Conservation (phyloP, 2,113 vertebrate genomes). For the Pampusana beccarii region DNA sequence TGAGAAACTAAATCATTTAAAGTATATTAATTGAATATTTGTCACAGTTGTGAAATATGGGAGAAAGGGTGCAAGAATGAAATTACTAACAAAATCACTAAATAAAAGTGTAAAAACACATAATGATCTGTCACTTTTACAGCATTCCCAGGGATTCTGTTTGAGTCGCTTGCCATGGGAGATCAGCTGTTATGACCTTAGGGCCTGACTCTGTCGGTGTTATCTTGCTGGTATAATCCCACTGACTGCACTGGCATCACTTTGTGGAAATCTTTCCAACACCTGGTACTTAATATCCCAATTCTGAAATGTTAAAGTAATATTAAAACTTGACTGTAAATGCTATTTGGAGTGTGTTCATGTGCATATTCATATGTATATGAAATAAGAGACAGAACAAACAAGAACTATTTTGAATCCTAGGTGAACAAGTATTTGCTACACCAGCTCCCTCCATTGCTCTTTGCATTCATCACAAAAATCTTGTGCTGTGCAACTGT, state of each 20-base stretch:
- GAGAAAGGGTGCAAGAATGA: neutral
- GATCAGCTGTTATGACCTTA: neutral
- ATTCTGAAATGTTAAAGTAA: neutral
- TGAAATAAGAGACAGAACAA: neutral
- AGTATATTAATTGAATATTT: neutral
- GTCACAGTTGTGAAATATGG: neutral
- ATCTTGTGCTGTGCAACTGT: neutral
- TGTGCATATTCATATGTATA: neutral
- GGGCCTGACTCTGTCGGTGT: neutral
- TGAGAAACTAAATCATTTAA: neutral
- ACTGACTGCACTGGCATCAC: neutral
- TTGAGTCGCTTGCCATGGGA: neutral
- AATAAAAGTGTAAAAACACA: conserved; percentile 14
- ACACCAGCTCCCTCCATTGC: neutral
- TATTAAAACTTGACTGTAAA: neutral
- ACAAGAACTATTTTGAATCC: neutral
- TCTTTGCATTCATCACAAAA: neutral
- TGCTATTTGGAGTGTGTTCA: neutral
- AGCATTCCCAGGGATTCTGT: neutral
- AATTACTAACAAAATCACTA: neutral
- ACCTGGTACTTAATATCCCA: neutral
- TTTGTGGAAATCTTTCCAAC: neutral
- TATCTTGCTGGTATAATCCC: neutral
- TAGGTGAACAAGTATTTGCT: neutral
- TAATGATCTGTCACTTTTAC: neutral